Base-by-base conservation (phyloP, 1,140 invertebrate species). In the Brachionus plicatilis region DNA sequence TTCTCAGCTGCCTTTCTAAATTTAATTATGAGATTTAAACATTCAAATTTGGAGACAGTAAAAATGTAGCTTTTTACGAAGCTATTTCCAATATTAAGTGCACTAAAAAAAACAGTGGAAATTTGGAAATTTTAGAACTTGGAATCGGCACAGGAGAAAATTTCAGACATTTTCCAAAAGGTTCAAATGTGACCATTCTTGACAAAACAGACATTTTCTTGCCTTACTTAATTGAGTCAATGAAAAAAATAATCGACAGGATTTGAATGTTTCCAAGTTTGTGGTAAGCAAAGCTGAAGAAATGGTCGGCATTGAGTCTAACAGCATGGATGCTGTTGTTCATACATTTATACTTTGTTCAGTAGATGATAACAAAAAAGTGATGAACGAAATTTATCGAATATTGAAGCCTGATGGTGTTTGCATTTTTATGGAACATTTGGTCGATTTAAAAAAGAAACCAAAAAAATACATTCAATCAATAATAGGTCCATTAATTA, bases 91-190 rank as follows among this genome's bases (percentile, higher is more conserved):
- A 37, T 14, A 50, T 80, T n/a, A 80, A 80, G 41, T 37, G 50
- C 12, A 56, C 37, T 9, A 47, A 47, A 0, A 60, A 60, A 60
- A 60, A 60, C 27, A 9, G 47, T 0, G 14, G 12, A 8, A n/a
- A n/a, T n/a, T 37, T 41, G 9, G 43, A 53, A 83, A 83, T 83
- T 27, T 41, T 83, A 12, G 80, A 83, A 83, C 41, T 83, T 70
- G 80, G 80, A 7, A 43, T 83, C 14, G 80, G 80, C n/a, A 68
- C 53, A 29, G 80, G 80, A n/a, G 60, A 65, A 65, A 83, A 83
- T 70, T 83, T 83, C 41, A 24, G 4, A 7, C 65, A 66, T 70
- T 83, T 47, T 43, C 80, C 80, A 43, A 43, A 12, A 20, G 37
- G 37, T 27, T 65, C 80, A 7, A 45, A 66, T 27, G 37, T 83